A percentile compares a stretch with the other conserved stretches of the same genome.
Conservation (phyloP, 2,113 vertebrate species). For the Nicator chloris region DNA sequence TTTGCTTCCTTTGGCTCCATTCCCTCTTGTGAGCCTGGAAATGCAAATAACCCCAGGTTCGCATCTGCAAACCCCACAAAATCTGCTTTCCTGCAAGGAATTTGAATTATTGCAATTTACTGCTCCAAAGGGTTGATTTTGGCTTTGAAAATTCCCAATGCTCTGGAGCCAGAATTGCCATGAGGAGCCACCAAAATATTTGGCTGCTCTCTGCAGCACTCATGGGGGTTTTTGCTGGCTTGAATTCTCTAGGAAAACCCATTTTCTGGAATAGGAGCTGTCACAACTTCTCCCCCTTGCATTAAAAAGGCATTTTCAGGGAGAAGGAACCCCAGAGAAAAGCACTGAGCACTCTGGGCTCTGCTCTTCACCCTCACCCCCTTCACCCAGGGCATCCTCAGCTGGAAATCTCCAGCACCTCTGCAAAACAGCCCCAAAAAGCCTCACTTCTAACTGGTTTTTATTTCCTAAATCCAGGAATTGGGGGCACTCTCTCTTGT, state of each 20-base stretch:
- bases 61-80: not conserved
- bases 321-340: not conserved
- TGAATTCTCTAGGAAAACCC: not conserved
- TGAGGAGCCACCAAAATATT: not conserved
- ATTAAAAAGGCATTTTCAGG: not conserved
- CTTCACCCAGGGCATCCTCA: not conserved
- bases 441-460: not conserved
- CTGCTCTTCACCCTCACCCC: not conserved
- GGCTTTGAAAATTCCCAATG: fast-evolving
- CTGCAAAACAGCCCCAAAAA: not conserved
- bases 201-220: not conserved
- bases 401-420: not conserved
- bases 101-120: not conserved
- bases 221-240: not conserved
- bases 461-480: not conserved
- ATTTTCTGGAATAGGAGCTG: not conserved
- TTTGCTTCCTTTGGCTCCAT: not conserved
- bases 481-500: not conserved
- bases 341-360: not conserved
- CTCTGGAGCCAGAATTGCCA: not conserved
- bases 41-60: not conserved
- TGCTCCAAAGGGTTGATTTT: not conserved
- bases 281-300: not conserved
- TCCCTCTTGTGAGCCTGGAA: not conserved
- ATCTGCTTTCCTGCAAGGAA: not conserved